Percentiles rank a stretch among this genome's conserved stretches.
These are phyloP conservation scores for Campoletis sonorensis DNA, from an alignment of 1,140 invertebrate species.

Conservation along the genomic window DNA sequence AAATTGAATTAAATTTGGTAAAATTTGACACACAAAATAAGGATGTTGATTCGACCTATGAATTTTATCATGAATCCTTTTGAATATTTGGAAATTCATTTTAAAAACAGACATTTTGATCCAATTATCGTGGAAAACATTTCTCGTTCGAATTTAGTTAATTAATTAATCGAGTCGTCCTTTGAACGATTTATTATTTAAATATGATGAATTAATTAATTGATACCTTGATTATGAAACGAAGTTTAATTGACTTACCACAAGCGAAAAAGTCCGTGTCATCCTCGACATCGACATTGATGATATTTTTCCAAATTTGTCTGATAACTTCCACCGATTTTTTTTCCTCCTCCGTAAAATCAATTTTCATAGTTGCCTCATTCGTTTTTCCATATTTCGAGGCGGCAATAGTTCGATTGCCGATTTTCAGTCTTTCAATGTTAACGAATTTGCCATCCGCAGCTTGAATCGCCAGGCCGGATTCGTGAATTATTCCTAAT, in stretches of 20 bases:
- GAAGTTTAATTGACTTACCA: slow-evolving; percentile 69
- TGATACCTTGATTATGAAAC: neutral
- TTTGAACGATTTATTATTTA: neutral
- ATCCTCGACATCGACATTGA: slow-evolving; percentile 86
- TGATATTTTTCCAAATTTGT: slow-evolving; percentile 90
- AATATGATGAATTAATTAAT: neutral
- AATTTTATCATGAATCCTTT: too few relatives aligned
- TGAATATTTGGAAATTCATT: too few relatives aligned
- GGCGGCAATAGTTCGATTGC: slow-evolving; percentile 90
- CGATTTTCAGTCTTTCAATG: slow-evolving; percentile 84
- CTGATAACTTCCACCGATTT: slow-evolving; percentile 79
- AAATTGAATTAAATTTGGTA: too few relatives aligned
- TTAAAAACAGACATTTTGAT: too few relatives aligned
- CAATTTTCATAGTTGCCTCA: slow-evolving; percentile 77
- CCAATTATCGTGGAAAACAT: too few relatives aligned
- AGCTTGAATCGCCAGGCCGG: slow-evolving; percentile 88
- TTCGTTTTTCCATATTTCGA: slow-evolving; percentile 83
- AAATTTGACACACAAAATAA: too few relatives aligned
- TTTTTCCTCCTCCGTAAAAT: slow-evolving; percentile 88
- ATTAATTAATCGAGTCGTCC: too few relatives aligned
- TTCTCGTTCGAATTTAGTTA: too few relatives aligned
- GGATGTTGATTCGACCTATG: too few relatives aligned
- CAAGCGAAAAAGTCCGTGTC: slow-evolving; percentile 94
- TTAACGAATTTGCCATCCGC: slow-evolving; percentile 88
- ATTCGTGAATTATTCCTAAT: slow-evolving; percentile 85